These are phyloP conservation scores for Parambassis ranga DNA, from an alignment of 2,797 vertebrate species.

Conservation along the genomic window DNA sequence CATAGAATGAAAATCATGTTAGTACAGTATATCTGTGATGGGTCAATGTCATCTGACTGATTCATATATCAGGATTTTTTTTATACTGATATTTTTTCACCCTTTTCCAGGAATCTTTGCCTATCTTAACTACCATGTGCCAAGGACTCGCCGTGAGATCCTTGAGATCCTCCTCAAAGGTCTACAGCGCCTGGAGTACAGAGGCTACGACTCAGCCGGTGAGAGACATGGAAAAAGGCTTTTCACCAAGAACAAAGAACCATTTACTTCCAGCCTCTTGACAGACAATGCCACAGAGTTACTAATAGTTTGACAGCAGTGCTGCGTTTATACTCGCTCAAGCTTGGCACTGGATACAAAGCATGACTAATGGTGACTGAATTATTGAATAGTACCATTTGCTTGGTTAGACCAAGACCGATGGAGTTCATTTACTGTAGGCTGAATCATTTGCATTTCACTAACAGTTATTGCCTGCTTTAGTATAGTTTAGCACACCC, in stretches of 20 bases:
- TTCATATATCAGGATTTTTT: too few species aligned
- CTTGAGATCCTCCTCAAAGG: slow-evolving; percentile 97
- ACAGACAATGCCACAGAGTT: background rate
- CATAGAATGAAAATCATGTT: too few species aligned
- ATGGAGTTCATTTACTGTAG: too few species aligned
- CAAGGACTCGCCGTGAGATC: slow-evolving; percentile 93
- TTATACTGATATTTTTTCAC: background rate
- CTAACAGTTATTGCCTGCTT: background rate
- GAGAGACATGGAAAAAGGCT: slow-evolving; percentile 25
- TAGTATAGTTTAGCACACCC: background rate
- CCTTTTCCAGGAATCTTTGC: slow-evolving; percentile 91
- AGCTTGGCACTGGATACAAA: background rate
- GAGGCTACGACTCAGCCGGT: slow-evolving; percentile 98
- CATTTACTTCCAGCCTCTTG: too few species aligned
- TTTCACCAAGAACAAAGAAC: background rate
- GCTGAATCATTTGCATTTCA: background rate
- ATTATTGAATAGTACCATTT: background rate
- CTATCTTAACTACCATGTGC: slow-evolving; percentile 98
- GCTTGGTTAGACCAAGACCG: background rate
- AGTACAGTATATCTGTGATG: too few species aligned
- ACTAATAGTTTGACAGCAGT: background rate
- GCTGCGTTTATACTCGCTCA: too few species aligned
- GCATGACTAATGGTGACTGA: background rate
- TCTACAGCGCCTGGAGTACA: slow-evolving; percentile 93
- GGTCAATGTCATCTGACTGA: too few species aligned